A percentile compares a stretch with the other conserved stretches of the same genome.
phyloP scores from a whole-genome alignment of 2,888 invertebrate species.

The Melieria picta region DNA sequence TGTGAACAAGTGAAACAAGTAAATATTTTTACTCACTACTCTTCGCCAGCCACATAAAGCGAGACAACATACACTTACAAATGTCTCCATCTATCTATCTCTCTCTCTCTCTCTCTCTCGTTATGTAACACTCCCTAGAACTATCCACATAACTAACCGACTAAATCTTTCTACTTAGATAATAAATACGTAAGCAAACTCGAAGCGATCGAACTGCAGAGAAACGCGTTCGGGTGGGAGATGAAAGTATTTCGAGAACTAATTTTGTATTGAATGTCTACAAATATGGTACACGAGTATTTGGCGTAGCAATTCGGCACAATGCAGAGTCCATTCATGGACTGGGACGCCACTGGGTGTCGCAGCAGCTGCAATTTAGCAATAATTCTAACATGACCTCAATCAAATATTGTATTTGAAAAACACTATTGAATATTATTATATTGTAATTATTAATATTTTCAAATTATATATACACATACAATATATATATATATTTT shows the following conservation, averaged over 20 bases:
- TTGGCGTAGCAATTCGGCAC: constrained; percentile 35
- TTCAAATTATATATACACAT: constrained; percentile 46
- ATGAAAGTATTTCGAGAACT: constrained; percentile 44
- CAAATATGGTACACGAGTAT: constrained; percentile 43
- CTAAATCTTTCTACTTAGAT: constrained; percentile 28
- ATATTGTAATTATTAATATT: constrained; percentile 32
- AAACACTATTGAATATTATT: constrained; percentile 40
- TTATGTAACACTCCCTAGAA: constrained; percentile 42
- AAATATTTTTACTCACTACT: constrained; percentile 37
- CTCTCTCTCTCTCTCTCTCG: constrained; percentile 43
- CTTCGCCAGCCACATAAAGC: constrained; percentile 34
- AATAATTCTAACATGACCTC: constrained; percentile 67
- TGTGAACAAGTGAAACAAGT: constrained; percentile 55
- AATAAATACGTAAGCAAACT: not conserved
- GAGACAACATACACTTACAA: constrained; percentile 33
- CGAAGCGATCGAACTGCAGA: constrained; percentile 13
- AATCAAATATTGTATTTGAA: constrained; percentile 62
- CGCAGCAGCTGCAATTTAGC: constrained; percentile 51
- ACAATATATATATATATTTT: constrained; percentile 51
- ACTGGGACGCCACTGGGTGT: too few species aligned
- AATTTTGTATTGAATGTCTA: constrained; percentile 59
- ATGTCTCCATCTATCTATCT: constrained; percentile 13
- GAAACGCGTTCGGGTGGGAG: constrained; percentile 34
- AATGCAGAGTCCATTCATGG: not conserved
- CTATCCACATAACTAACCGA: constrained; percentile 41